These are phyloP conservation scores for Perca fluviatilis DNA, from an alignment of 2,113 vertebrate genomes.

Conservation along the genomic window DNA sequence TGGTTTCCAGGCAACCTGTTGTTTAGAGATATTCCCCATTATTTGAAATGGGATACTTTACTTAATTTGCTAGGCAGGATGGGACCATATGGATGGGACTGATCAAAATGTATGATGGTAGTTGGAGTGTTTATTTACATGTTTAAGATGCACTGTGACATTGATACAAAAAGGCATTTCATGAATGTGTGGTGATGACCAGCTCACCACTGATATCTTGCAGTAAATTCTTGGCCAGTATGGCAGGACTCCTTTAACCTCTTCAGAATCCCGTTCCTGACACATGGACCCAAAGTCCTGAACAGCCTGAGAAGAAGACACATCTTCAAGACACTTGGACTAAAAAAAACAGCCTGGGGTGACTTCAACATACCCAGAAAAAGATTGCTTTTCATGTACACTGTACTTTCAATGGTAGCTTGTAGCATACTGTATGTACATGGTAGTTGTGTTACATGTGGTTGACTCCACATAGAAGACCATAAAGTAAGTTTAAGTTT, in stretches of 20 bases:
- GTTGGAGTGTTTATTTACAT: too few species aligned
- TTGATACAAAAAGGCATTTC: background rate
- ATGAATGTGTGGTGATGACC: background rate
- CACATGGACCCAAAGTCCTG: constrained; percentile 98
- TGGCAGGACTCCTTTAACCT: constrained; percentile 96
- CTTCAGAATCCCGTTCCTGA: constrained; percentile 91
- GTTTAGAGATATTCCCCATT: background rate
- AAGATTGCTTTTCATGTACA: background rate
- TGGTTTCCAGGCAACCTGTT: background rate
- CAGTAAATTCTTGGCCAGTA: constrained; percentile 99
- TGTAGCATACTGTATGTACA: background rate
- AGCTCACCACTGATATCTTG: constrained; percentile 93
- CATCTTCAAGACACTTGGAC: background rate
- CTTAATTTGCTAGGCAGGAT: background rate
- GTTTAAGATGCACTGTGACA: background rate
- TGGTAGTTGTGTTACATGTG: background rate
- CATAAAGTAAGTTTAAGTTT: background rate
- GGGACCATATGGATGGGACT: background rate
- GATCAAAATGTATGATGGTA: background rate
- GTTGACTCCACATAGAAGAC: too few species aligned
- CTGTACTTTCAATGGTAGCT: background rate
- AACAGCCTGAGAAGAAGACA: constrained; percentile 87
- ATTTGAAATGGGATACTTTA: background rate
- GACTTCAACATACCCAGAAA: background rate
- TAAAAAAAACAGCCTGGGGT: background rate